Evolutionary conservation across 2,113 vertebrate genomes (phyloP), one percentile per base, ranked within the genome.

Genomic region (Microtus ochrogaster): DNA sequence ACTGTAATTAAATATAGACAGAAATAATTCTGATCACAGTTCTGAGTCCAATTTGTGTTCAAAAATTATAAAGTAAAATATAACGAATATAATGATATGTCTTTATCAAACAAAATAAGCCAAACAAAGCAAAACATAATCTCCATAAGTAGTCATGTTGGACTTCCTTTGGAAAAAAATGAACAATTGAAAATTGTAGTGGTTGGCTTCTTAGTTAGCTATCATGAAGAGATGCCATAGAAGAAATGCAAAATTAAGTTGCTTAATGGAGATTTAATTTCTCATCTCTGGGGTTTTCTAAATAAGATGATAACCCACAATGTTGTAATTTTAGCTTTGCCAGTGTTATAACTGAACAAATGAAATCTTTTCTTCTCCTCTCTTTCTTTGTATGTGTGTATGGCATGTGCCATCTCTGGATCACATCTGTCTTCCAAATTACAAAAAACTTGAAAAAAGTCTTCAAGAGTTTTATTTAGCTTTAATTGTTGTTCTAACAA

Each of bases 221-320:
- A 94, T 98, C 97, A 96, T 94, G 83, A 97, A 97, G 97, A 92
- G 94, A 98, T 98, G 96, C 97, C 95, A 92, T 93, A 97, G 77
- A 92, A 98, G 96, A 98, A 98, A 96, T 83, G 97, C 55, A 97
- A 96, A 98, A 98, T 98, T 97, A 98, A 94, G 90, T 97, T 97
- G 76, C 96, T 98, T 98, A 95, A 84, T 97, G 95, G 97, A 96
- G 98, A 97, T 98, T 98, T 97, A 96, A 96, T 97, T 97, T 98
- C 94, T 96, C 95, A 98, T 97, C 97, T 93, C 94, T 96, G 94
- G 97, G 0, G 73, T 81, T 98, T 98, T 97, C 91, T 79, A 98
- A 98, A 98, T 96, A 97, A 98, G 97, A 98, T 97, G 98, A 98
- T 98, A 98, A 98, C 72, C 89, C 95, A 96, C 73, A 98, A 95